phyloP scores from a whole-genome alignment of 2,113 vertebrate species.

The Oreochromis spilurus region DNA sequence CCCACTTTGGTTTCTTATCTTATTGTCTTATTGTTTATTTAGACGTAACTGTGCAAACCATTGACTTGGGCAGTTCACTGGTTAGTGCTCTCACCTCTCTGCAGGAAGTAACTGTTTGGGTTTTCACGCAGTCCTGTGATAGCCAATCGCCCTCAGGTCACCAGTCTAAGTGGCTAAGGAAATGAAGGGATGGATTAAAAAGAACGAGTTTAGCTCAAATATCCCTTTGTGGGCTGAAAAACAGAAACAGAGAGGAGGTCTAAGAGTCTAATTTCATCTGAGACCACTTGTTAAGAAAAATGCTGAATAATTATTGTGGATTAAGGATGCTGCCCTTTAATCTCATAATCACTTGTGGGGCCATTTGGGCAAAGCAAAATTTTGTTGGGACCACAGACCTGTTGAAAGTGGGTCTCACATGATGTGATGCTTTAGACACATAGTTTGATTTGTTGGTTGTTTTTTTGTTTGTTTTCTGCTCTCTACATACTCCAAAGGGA shows the following conservation, averaged over 20 bases:
- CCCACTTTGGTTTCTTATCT: not conserved
- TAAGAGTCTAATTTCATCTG: not conserved
- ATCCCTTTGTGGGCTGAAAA: not conserved
- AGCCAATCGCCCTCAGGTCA: not conserved
- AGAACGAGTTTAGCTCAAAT: not conserved
- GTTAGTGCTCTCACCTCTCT: not conserved
- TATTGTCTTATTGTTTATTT: not conserved
- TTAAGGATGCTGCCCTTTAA: not conserved
- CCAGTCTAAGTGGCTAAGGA: not conserved
- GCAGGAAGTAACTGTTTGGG: not conserved
- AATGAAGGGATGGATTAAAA: rapidly evolving
- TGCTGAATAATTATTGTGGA: not conserved
- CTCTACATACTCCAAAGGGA: not conserved
- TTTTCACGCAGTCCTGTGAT: not conserved
- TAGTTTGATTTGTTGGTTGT: not conserved
- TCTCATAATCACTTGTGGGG: not conserved
- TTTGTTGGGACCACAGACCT: not conserved
- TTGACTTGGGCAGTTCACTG: not conserved
- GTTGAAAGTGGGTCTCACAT: not conserved
- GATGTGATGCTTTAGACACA: not conserved
- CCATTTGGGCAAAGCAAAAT: not conserved
- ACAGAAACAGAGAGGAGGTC: not conserved
- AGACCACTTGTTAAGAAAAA: not conserved
- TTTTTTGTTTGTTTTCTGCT: not conserved
- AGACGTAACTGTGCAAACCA: not conserved